A percentile compares a stretch with the other conserved stretches of the same genome.
phyloP scores from a whole-genome alignment of 2,797 vertebrate genomes.

The Dendrocincla tyrannina region DNA sequence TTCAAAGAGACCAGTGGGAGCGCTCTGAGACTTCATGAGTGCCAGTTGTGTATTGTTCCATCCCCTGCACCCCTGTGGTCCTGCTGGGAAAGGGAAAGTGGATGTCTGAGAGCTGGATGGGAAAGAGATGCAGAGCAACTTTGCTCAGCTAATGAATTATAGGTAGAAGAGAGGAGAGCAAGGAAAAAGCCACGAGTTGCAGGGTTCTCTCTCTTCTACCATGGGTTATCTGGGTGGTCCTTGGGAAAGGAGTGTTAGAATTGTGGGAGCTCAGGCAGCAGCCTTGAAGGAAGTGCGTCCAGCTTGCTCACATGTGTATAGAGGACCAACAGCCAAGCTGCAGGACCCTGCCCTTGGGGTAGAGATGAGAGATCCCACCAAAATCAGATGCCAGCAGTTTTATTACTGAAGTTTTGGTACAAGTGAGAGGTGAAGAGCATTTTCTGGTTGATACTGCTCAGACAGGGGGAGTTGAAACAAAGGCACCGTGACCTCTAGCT shows the following conservation, averaged over 20 bases:
- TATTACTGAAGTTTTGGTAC: not conserved
- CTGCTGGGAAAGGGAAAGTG: not conserved
- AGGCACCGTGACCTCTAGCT: not conserved
- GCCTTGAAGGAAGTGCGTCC: not conserved
- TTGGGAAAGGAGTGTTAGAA: not conserved
- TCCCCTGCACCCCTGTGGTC: not conserved
- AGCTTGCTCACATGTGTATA: not conserved
- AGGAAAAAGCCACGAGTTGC: not conserved
- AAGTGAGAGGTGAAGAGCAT: not conserved
- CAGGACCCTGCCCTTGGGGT: not conserved
- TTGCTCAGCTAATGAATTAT: not conserved
- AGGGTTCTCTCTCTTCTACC: not conserved
- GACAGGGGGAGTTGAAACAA: not conserved
- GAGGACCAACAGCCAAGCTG: not conserved
- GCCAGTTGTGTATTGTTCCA: not conserved
- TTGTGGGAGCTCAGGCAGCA: not conserved
- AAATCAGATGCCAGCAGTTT: not conserved
- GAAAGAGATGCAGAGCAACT: not conserved
- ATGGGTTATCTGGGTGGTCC: not conserved
- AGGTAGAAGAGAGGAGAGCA: not conserved
- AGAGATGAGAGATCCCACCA: not conserved
- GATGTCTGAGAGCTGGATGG: not conserved
- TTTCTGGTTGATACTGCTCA: not conserved
- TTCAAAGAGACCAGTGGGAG: not conserved
- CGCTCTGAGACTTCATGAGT: not conserved